phyloP scores from a whole-genome alignment of 2,797 vertebrate species.

The Pseudochirops corinnae region DNA sequence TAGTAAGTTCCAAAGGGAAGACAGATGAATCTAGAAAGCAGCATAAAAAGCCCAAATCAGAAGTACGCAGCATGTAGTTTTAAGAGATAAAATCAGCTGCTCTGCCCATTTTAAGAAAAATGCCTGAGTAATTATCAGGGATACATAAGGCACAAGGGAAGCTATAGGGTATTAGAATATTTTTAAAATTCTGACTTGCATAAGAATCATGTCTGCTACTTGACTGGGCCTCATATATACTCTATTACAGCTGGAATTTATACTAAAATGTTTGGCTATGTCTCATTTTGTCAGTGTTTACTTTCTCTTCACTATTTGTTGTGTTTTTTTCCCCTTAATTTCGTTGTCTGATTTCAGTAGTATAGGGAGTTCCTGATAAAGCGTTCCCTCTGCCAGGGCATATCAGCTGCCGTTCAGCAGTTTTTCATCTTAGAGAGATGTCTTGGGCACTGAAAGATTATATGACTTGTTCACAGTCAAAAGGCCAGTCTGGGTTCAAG shows the following conservation, averaged over 20 bases:
- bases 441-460: too few relatives aligned
- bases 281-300: not conserved
- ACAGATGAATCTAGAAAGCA: not conserved
- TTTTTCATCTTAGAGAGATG: too few relatives aligned
- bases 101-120: too few relatives aligned
- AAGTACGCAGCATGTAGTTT: not conserved
- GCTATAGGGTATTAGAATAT: not conserved
- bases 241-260: not conserved
- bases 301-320: not conserved
- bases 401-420: too few relatives aligned
- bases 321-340: not conserved
- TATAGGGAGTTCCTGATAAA: not conserved
- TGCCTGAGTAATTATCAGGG: not conserved
- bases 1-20: not conserved
- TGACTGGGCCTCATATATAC: not conserved
- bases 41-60: not conserved
- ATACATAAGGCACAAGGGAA: slow-evolving; percentile 1
- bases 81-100: not conserved
- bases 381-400: too few relatives aligned
- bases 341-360: not conserved
- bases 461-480: too few relatives aligned
- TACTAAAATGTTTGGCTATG: not conserved
- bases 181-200: not conserved
- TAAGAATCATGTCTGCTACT: too few relatives aligned
- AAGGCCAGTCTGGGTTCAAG: too few relatives aligned